Evolutionary conservation across 2,888 invertebrate species (phyloP), one percentile per base, ranked within the genome.

Genomic region (Trilocha varians): DNA sequence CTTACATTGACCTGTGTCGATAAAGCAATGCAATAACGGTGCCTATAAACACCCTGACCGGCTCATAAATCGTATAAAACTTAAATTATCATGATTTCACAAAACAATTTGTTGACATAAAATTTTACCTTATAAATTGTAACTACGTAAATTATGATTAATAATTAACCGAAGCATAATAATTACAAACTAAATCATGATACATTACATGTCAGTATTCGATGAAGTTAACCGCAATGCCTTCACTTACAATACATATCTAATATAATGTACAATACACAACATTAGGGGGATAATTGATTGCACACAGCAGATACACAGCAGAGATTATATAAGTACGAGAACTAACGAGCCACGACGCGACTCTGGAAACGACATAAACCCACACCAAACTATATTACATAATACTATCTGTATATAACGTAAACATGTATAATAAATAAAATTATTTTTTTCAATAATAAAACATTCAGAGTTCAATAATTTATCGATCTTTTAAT

Each of bases 1-100:
- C 83, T 80, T 82, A 80, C 72, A 70, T 78, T 77, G 82, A 80
- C 80, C 78, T 82, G 82, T 78, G 73, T 78, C 75, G 66, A 74
- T 72, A 75, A 78, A 84, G 78, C 78, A 74, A 76, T 67, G 68
- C 72, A 56, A 74, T 67, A 65, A 51, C 49, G 55, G 69, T 70
- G 50, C 66, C 62, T 50, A 44, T 53, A 48, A 62, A 65, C 71
- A 68, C 72, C 70, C 54, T 50, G 60, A 65, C 68, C 71, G 59
- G 65, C 69, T 66, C 16, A 40, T 68, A n/a, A n/a, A 71, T 70
- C 64, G 67, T 77, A 76, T 70, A 79, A 75, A 78, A 74, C 65
- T 65, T 55, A 70, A 25, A 25, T 63, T 70, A 76, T 75, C 79
- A 84, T 80, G 80, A 82, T 82, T 78, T 70, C 50, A 69, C 60